phyloP scores from a whole-genome alignment of 2,113 vertebrate species.

The Ellobius talpinus region DNA sequence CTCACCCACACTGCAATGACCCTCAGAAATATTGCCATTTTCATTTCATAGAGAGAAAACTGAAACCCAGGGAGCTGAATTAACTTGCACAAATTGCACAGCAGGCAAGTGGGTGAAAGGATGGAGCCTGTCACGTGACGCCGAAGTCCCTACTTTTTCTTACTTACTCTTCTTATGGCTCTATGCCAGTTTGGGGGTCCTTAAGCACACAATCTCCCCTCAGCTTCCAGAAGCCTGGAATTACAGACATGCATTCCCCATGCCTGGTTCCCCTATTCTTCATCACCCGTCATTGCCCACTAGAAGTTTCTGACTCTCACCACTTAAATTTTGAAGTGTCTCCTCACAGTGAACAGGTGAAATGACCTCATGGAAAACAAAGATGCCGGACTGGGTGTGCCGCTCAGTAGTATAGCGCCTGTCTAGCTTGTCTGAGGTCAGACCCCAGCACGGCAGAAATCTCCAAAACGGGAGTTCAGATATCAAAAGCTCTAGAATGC shows the following conservation, averaged over 20 bases:
- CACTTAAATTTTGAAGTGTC: not conserved
- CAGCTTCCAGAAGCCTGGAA: not conserved
- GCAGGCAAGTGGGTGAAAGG: not conserved
- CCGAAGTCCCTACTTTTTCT: not conserved
- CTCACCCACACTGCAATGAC: not conserved
- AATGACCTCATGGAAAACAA: not conserved
- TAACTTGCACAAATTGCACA: not conserved
- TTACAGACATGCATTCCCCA: not conserved
- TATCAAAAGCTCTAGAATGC: not conserved
- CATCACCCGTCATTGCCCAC: not conserved
- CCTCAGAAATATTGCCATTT: not conserved
- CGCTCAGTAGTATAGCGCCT: not conserved
- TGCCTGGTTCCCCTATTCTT: not conserved
- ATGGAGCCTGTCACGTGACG: not conserved
- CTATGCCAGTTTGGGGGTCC: too few relatives aligned
- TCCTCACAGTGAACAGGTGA: not conserved
- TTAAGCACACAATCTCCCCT: too few relatives aligned
- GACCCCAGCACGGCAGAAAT: not conserved
- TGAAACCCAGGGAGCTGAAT: not conserved
- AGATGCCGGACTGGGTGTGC: not conserved
- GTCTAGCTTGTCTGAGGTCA: not conserved
- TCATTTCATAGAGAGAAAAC: constrained; percentile 27
- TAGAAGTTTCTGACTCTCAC: not conserved
- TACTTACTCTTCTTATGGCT: not conserved
- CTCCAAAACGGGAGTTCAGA: not conserved